Conservation (phyloP, 2,797 vertebrate genomes). For the Chelon labrosus region DNA sequence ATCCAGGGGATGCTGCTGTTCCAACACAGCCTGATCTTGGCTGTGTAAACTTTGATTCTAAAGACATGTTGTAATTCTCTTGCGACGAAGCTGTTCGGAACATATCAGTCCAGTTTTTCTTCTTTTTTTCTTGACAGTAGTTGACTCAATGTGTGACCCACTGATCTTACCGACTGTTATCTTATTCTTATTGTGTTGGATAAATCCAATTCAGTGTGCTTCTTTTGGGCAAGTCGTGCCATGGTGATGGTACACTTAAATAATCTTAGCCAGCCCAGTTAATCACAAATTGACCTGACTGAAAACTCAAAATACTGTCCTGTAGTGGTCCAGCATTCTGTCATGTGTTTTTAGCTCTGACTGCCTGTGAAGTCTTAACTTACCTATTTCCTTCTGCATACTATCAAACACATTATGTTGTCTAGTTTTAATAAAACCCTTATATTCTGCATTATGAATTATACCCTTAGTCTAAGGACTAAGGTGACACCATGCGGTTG, state of each 20-base stretch:
- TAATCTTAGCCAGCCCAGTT: neutral
- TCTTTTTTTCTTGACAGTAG: neutral
- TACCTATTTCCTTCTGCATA: slow-evolving; percentile 5
- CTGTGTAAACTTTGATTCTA: slow-evolving; percentile 12
- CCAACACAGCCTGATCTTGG: slow-evolving; percentile 4
- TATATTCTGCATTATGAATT: slow-evolving; percentile 21
- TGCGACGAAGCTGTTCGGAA: neutral
- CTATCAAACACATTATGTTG: neutral
- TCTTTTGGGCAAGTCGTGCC: no score
- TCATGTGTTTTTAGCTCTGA: neutral
- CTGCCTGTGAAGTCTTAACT: neutral
- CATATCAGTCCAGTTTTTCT: neutral
- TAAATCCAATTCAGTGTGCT: neutral
- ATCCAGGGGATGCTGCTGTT: slow-evolving; percentile 2
- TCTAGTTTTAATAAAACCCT: slow-evolving; percentile 4
- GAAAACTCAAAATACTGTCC: neutral
- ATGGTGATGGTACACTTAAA: neutral
- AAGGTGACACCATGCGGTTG: slow-evolving; percentile 32
- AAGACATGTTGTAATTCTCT: slow-evolving; percentile 12
- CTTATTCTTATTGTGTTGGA: neutral
- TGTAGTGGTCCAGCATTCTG: neutral
- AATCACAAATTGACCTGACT: neutral
- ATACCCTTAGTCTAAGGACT: slow-evolving; percentile 20
- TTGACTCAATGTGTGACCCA: neutral
- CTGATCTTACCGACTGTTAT: neutral